Percentiles rank a stretch among this genome's conserved stretches.
Conservation (phyloP, 2,113 vertebrate genomes). For the Pavo muticus region DNA sequence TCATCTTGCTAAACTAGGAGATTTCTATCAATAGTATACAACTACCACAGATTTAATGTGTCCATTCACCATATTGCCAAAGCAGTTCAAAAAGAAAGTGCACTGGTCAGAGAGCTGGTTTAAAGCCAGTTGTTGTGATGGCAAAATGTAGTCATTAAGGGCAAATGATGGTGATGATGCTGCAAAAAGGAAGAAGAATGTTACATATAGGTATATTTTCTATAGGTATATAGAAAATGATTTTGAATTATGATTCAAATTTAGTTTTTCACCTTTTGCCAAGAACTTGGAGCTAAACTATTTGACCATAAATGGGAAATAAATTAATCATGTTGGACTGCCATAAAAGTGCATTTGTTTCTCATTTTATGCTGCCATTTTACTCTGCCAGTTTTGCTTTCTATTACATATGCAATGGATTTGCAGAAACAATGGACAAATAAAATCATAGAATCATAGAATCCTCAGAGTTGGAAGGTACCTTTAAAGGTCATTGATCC, state of each 20-base stretch:
- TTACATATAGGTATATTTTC: neutral
- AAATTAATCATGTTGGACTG: neutral
- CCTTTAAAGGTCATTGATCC: too few relatives aligned
- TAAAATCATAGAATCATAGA: neutral
- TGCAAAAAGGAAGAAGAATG: neutral
- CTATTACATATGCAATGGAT: neutral
- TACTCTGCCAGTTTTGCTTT: constrained; percentile 3
- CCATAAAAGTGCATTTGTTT: constrained; percentile 15
- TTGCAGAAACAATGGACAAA: constrained; percentile 26
- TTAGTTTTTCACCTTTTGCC: neutral
- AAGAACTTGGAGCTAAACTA: neutral
- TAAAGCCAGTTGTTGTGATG: neutral
- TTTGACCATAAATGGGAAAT: neutral
- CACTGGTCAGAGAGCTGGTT: neutral
- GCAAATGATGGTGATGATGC: neutral
- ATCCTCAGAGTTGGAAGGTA: too few relatives aligned
- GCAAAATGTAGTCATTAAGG: neutral
- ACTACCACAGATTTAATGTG: neutral
- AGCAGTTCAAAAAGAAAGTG: neutral
- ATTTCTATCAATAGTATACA: neutral
- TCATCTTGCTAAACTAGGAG: neutral
- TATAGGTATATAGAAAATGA: neutral
- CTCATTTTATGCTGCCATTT: neutral
- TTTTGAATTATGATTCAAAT: neutral
- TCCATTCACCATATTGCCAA: neutral